These are phyloP conservation scores for Neomicropteryx cornuta DNA, from an alignment of 1,140 invertebrate species.

Conservation along the genomic window DNA sequence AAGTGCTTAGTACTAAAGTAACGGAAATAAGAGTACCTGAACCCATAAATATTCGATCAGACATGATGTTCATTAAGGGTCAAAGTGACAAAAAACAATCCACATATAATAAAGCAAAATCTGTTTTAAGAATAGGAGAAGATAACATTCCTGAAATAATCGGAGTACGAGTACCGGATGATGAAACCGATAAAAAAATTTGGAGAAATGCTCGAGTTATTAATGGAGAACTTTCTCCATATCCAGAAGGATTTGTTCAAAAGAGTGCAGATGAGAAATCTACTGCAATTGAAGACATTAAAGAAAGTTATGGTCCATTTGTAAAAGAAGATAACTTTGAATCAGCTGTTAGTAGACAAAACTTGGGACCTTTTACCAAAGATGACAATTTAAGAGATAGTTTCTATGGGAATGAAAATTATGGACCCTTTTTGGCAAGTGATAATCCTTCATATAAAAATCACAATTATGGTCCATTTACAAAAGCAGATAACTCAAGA, in stretches of 20 bases:
- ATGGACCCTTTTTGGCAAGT: constrained; percentile 26
- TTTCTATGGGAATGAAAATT: constrained; percentile 17
- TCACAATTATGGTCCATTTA: constrained; percentile 42
- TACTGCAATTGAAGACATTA: constrained; percentile 24
- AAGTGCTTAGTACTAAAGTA: constrained; percentile 39
- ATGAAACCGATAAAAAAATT: constrained; percentile 66
- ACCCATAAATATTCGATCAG: constrained; percentile 54
- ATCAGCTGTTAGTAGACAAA: constrained; percentile 15
- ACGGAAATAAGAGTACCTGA: constrained; percentile 45
- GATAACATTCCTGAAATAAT: constrained; percentile 70
- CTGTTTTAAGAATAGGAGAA: constrained; percentile 45
- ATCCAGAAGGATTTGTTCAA: constrained; percentile 53
- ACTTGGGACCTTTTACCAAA: constrained; percentile 38
- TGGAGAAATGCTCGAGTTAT: constrained; percentile 81
- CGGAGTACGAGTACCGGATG: constrained; percentile 69
- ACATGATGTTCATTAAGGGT: constrained; percentile 44
- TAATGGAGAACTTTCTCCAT: constrained; percentile 63
- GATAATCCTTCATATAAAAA: constrained; percentile 26
- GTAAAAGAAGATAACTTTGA: constrained; percentile 39
- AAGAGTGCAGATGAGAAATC: constrained; percentile 43
- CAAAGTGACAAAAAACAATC: constrained; percentile 34
- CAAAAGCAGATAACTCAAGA: constrained; percentile 44
- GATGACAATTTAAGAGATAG: constrained; percentile 36
- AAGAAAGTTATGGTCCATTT: constrained; percentile 33
- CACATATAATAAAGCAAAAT: constrained; percentile 36